These are phyloP conservation scores for Cheilosia vernalis DNA, from an alignment of 2,888 invertebrate species.

Conservation along the genomic window DNA sequence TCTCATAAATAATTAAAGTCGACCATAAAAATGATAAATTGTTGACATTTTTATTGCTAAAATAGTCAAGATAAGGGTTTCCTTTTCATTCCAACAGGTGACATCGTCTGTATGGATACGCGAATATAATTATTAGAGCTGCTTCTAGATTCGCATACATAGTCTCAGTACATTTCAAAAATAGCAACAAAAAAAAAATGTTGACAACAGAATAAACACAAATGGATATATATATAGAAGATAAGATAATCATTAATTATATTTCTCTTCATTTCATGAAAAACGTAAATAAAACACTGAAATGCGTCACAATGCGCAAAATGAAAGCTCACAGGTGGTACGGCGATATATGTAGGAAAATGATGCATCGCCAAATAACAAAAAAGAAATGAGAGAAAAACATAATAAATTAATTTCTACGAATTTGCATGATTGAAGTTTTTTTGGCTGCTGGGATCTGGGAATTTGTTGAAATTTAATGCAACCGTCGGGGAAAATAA, in stretches of 20 bases:
- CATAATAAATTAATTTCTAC: neutral
- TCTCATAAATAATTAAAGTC: conserved; percentile 3
- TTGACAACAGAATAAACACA: conserved; percentile 14
- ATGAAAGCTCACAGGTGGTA: conserved; percentile 9
- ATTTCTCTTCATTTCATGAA: neutral
- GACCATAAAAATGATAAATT: neutral
- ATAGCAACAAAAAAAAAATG: neutral
- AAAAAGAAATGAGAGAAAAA: neutral
- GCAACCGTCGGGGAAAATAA: too few species aligned
- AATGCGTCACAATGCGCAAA: conserved; percentile 45
- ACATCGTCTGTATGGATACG: neutral
- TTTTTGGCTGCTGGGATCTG: neutral
- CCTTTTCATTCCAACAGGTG: neutral
- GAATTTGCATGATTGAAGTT: conserved; percentile 16
- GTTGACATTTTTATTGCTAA: neutral
- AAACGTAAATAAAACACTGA: conserved; percentile 29
- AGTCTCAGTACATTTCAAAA: neutral
- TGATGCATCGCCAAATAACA: conserved; percentile 6
- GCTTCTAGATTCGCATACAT: neutral
- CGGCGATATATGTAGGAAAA: neutral
- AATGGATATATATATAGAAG: neutral
- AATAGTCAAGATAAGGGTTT: neutral
- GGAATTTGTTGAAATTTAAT: too few species aligned
- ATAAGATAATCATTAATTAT: neutral
- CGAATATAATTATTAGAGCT: neutral